phyloP scores from a whole-genome alignment of 2,113 vertebrate genomes.

The Antechinus stuartii region DNA sequence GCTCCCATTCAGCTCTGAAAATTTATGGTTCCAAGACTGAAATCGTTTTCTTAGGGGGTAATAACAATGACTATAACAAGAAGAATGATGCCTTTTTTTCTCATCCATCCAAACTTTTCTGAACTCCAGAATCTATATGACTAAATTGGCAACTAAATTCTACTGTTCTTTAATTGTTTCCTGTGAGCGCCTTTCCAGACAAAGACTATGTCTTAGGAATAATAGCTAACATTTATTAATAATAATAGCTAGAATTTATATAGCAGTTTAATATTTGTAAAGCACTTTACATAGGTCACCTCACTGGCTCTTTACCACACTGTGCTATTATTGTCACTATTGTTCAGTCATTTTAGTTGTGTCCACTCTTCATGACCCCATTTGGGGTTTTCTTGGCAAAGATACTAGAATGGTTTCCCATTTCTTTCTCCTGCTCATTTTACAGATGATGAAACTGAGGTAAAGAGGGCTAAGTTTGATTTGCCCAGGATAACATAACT shows the following conservation, averaged over 20 bases:
- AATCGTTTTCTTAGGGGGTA: background rate
- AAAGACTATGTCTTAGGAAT: background rate
- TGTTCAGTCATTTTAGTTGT: background rate
- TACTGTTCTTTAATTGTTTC: background rate
- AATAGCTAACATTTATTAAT: background rate
- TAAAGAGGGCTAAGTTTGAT: background rate
- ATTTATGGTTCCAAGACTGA: background rate
- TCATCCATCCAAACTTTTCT: background rate
- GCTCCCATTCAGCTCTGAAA: background rate
- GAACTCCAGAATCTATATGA: background rate
- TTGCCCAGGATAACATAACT: background rate
- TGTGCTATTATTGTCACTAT: background rate
- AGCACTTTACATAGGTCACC: background rate
- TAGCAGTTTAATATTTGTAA: background rate
- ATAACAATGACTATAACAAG: background rate
- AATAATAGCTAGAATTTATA: background rate
- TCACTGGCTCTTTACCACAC: background rate
- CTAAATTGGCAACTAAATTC: background rate
- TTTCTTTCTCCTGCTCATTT: background rate
- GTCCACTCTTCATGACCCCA: background rate
- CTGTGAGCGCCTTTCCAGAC: background rate
- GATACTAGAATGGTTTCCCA: background rate
- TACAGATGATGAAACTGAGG: background rate
- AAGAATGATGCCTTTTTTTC: background rate
- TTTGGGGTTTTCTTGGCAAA: background rate